Evolutionary conservation across 2,113 vertebrate genomes (phyloP).

Genomic region (Cheirogaleus medius): DNA sequence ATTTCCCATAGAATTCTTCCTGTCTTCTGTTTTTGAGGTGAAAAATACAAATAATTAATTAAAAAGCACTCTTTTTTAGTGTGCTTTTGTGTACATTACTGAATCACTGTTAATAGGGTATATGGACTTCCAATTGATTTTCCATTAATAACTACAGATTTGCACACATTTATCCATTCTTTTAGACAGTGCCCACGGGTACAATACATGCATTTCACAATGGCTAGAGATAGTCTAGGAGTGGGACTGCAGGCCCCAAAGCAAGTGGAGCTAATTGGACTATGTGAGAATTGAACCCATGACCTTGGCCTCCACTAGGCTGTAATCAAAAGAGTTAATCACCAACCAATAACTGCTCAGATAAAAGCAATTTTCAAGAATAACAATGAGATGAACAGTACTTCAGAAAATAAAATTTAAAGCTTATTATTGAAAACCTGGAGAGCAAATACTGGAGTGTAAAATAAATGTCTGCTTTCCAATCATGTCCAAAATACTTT

Average conservation of each 20-base stretch:
- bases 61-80: neutral
- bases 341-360: neutral
- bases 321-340: neutral
- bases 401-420: conserved; percentile 46
- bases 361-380: neutral
- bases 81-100: neutral
- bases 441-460: neutral
- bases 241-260: neutral
- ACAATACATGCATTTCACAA: neutral
- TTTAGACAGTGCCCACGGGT: neutral
- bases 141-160: neutral
- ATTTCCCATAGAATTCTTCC: neutral
- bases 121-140: neutral
- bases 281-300: neutral
- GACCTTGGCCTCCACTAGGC: neutral
- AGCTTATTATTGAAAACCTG: neutral
- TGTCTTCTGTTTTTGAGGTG: neutral
- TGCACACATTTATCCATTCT: neutral
- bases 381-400: conserved; percentile 1
- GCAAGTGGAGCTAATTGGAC: neutral
- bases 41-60: neutral
- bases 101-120: neutral
- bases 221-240: neutral
- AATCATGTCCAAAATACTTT: neutral
- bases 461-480: neutral